Evolutionary conservation across 2,888 invertebrate species (phyloP), one percentile per base, ranked within the genome.

Genomic region (Laspeyria flexula): DNA sequence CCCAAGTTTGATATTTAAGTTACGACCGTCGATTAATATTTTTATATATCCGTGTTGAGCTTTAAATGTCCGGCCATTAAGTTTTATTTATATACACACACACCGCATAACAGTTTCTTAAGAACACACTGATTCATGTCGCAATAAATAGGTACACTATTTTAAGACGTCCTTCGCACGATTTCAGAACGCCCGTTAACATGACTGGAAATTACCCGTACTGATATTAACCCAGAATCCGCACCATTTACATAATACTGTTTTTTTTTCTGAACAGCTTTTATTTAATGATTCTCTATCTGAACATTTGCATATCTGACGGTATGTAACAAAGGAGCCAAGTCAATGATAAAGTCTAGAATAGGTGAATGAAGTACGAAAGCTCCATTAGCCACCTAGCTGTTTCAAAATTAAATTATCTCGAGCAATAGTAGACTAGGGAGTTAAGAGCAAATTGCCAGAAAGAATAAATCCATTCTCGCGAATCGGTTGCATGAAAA

Each of bases 401-500:
- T 65, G 63, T 75, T 79, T 77, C 62, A 71, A 81, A 83, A 85
- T 83, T 77, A 81, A 85, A 88, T 83, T 83, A 84, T 79, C 81
- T 75, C 71, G 68, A 71, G 76, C 79, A 80, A 79, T 77, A 76
- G 75, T n/a, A n/a, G n/a, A n/a, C 69, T 71, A 71, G 79, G 73
- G 79, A 83, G 79, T 81, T 79, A 77, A 77, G 80, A 83, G 80
- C 80, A 86, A 86, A 88, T 86, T 85, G 83, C 81, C 79, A 85
- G 87, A 87, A 89, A 86, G 84, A 87, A 89, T 83, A 85, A 86
- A 88, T 88, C 85, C 83, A 83, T 86, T 86, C 84, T 83, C 81
- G 82, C 79, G 83, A 79, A 87, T 88, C 84, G 85, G 86, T 85
- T 89, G 89, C 89, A 89, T 86, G 88, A 86, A 88, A 86, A 90